Base-by-base conservation (phyloP, 2,797 vertebrate species). In the Bradypodion pumilum region DNA sequence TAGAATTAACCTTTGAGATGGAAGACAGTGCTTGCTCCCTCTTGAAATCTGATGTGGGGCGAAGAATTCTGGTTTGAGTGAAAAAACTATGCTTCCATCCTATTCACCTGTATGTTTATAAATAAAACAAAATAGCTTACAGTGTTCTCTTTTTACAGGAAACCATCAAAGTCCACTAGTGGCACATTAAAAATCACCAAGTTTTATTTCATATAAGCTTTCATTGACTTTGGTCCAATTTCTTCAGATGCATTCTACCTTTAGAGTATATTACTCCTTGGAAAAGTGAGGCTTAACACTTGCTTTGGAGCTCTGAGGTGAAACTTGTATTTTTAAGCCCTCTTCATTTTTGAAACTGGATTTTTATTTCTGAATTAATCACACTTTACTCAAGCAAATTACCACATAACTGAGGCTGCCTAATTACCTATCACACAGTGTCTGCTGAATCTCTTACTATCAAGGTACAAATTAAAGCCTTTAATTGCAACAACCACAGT, bases 381-480 rank as follows among this genome's bases (percentile, higher is more conserved):
- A 16, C 42, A 68, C 86, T 89, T 89, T n/a, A 79, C 42, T 74
- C 59, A 66, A 35, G 16, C 5, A 89, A 86, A 90, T 88, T 84
- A 84, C n/a, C 77, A 82, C 81, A 73, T 80, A 27, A 35, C 0
- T 80, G 44, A 84, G 82, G 81, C 83, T 63, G 79, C 44, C 23
- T 76, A 87, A 74, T 72, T 84, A 77, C 42, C 87, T 37, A 87
- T 81, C 81, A 78, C 6, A 65, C 2, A 82, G 35, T 69, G 78
- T 86, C 80, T 91, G 75, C 81, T 91, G 83, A 89, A 91, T 74
- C 37, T 66, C 0, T 74, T 70, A 37, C 75, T 81, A 75, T 52
- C 68, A 68, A 87, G 62, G 44, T 92, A 60, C 49, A 89, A 87
- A 79, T 32, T 78, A 82, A 89, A 90, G 75, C 59, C 81, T 74